Evolutionary conservation across 2,113 vertebrate genomes (phyloP), one percentile per base, ranked within the genome.

Genomic region (Oxyruncus cristatus): DNA sequence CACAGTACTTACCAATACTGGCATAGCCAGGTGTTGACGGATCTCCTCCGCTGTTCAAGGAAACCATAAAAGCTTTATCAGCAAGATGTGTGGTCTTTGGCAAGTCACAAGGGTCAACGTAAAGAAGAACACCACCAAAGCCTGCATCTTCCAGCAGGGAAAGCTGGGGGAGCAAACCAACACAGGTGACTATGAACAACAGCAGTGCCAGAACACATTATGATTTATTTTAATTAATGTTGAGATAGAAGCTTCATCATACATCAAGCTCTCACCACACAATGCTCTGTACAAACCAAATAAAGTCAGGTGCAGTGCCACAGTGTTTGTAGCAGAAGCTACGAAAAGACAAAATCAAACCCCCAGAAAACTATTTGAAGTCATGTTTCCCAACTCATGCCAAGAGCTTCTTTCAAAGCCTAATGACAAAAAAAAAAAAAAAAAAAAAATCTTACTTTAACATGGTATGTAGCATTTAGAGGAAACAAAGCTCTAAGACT

Each of bases 81-180:
- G 88, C 96, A 50, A 94, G 75, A 53, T 97, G 96, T 78, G 88
- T 89, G 47, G 93, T 96, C 80, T 97, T 97, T 85, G 99, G 98
- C 62, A 98, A 95, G 56, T 99, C 99, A 93, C 99, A 99, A 23
- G 99, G 99, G 91, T 99, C 99, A 39, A 98, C 32, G 33, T 99
- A 99, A 11, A 99, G 96, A 61, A 99, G 98, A 79, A 92, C 98
- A 16, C 99, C 99, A 85, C 98, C 98, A 94, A 99, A 99, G 27
- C 99, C 99, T 78, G 98, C 96, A 32, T 99, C 98, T 85, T 98
- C 98, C 93, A 99, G 92, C 20, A 99, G 97, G 39, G 98, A 99
- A 77, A 99, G 98, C 99, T 99, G 85, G 88, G 26, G 96, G 46
- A 72, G 66, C 41, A 92, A 76, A 97, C 72, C 66, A 80, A 23